Evolutionary conservation across 2,113 vertebrate species (phyloP).

Genomic region (Fulmarus glacialis): DNA sequence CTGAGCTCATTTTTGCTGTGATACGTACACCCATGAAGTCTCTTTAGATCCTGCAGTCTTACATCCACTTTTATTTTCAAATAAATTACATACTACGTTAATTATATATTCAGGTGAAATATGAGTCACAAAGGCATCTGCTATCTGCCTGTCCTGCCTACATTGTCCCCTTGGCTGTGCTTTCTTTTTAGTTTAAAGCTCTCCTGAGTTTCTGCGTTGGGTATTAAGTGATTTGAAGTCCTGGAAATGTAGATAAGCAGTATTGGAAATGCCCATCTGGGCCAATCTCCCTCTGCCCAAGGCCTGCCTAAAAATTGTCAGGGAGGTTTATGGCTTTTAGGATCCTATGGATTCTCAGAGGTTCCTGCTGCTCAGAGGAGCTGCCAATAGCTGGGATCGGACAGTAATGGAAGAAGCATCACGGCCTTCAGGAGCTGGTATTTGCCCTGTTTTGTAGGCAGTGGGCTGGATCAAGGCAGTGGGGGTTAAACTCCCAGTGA

Average conservation of each 20-base stretch:
- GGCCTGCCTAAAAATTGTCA: not conserved
- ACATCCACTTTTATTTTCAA: conserved; percentile 11
- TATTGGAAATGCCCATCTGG: not conserved
- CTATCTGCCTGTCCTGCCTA: not conserved
- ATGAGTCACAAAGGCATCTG: not conserved
- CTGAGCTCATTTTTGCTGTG: not conserved
- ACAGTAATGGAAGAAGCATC: not conserved
- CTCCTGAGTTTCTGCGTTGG: not conserved
- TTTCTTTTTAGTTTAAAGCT: not conserved
- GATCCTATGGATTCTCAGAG: not conserved
- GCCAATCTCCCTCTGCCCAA: not conserved
- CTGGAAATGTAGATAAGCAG: not conserved
- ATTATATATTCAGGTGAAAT: conserved; percentile 36
- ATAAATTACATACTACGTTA: conserved; percentile 4
- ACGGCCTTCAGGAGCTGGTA: not conserved
- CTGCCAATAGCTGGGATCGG: not conserved
- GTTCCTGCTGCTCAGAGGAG: not conserved
- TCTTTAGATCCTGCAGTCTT: not conserved
- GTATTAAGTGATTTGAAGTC: not conserved
- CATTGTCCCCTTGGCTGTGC: not conserved
- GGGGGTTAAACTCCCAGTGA: not conserved
- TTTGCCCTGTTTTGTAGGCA: not conserved
- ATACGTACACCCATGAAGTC: not conserved
- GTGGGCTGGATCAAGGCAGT: not conserved
- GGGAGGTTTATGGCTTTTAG: not conserved